Percentiles rank a stretch among this genome's conserved stretches.
These are phyloP conservation scores for Theodoxus fluviatilis DNA, from an alignment of 2,888 invertebrate species.

Conservation along the genomic window DNA sequence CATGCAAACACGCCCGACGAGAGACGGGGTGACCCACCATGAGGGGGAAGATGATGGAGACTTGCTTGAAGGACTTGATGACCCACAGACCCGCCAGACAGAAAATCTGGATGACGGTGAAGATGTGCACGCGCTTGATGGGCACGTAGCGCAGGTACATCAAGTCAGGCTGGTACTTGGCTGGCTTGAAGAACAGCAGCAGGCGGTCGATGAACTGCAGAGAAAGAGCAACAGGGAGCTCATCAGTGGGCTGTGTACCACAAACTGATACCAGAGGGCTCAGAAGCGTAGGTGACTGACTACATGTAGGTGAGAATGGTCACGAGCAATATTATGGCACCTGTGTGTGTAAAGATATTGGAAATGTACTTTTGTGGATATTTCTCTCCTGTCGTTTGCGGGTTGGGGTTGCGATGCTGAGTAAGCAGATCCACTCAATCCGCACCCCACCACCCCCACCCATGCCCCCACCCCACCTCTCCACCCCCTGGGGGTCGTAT, in stretches of 20 bases:
- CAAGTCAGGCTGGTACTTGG: slow-evolving; percentile 97
- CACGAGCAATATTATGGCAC: background rate
- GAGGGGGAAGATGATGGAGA: slow-evolving; percentile 94
- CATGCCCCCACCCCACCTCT: too few relatives aligned
- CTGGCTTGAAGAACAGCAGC: slow-evolving; percentile 96
- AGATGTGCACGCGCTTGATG: slow-evolving; percentile 74
- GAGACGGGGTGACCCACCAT: slow-evolving; percentile 72
- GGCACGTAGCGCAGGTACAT: slow-evolving; percentile 97
- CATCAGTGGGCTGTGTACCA: background rate
- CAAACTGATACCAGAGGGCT: background rate
- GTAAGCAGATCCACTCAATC: too few relatives aligned
- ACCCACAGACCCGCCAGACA: slow-evolving; percentile 65
- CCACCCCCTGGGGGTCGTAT: too few relatives aligned
- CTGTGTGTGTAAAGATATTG: background rate
- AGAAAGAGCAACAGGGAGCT: background rate
- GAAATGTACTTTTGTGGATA: slow-evolving; percentile 1
- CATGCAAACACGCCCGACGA: background rate
- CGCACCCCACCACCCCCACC: too few relatives aligned
- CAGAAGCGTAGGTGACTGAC: background rate
- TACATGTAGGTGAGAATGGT: background rate
- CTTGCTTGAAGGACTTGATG: slow-evolving; percentile 79
- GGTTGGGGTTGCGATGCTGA: too few relatives aligned
- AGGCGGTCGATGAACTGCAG: slow-evolving; percentile 92
- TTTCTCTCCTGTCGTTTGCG: too few relatives aligned
- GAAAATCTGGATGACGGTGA: slow-evolving; percentile 65